Base-by-base conservation (phyloP, 2,113 vertebrate species). In the Syrrhaptes paradoxus region DNA sequence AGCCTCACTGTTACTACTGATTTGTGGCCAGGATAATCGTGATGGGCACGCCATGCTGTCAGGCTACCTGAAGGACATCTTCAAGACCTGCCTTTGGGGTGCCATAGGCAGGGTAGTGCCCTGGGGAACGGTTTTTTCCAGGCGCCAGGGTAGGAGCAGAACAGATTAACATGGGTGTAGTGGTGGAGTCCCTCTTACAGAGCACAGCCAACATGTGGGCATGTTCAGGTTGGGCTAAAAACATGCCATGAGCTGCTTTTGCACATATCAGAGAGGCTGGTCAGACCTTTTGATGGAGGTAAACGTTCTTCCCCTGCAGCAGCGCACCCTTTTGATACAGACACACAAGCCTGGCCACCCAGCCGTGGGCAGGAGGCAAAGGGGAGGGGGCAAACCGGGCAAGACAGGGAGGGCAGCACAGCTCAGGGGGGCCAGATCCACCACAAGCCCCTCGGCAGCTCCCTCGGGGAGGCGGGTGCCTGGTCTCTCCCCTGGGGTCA, bases 251-350 rank as follows among this genome's bases (percentile, higher is more conserved):
- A n/a, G 11, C 19, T 73, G 28, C 25, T 87, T 84, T 73, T 54
- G 17, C 43, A 41, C 0, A 0, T 11, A 26, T 41, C 43, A 14
- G 29, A 36, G 45, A 48, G n/a, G 21, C 41, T 9, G 2, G 3
- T 14, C 49, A 55, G 77, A 34, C 12, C 7, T 24, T 63, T 85
- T 46, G 21, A 32, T 28, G 34, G 32, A 68, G 48, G 32, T 8
- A n/a, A 75, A 79, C 0, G 1, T 5, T 41, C 9, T 45, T 34
- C 15, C 17, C 7, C 46, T 21, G 13, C 0, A 1, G 38, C 51
- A 67, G 34, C 0, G 1, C 15, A 73, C n/a, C 13, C 17, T 31
- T 80, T 78, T 26, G 32, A 19, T 24, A 17, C 0, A 4, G n/a
- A 46, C 71, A 9, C 1, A 2, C 12, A 51, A 49, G 7, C 41